phyloP scores from a whole-genome alignment of 2,888 invertebrate genomes.

The Erebia ligea region DNA sequence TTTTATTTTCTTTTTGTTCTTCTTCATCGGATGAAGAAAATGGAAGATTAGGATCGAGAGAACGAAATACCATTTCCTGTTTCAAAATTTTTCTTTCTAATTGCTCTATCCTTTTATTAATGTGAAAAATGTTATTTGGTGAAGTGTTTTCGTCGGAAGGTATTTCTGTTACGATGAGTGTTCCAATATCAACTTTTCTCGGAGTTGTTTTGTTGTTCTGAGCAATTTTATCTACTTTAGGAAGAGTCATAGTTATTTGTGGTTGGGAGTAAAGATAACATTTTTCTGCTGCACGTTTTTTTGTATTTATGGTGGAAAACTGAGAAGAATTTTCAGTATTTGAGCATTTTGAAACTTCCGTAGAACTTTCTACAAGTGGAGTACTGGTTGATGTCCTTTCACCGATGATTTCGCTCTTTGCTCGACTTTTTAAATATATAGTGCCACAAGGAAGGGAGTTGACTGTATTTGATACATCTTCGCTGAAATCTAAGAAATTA shows the following conservation, averaged over 20 bases:
- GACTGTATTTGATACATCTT: conserved; percentile 52
- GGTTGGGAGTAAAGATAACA: conserved; percentile 64
- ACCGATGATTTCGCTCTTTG: conserved; percentile 48
- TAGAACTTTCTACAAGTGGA: conserved; percentile 32
- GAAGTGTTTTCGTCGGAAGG: conserved; percentile 55
- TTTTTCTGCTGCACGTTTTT: conserved; percentile 58
- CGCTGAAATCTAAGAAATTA: conserved; percentile 55
- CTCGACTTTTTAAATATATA: conserved; percentile 41
- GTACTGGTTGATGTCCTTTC: conserved; percentile 50
- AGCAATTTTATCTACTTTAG: conserved; percentile 54
- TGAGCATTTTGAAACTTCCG: conserved; percentile 53
- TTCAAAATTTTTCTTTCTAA: conserved; percentile 66
- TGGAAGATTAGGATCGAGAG: conserved; percentile 60
- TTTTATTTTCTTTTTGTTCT: conserved; percentile 45
- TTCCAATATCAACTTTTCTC: conserved; percentile 63
- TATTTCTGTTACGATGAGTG: conserved; percentile 58
- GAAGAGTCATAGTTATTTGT: conserved; percentile 60
- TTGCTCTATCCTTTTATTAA: conserved; percentile 63
- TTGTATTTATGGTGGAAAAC: conserved; percentile 52
- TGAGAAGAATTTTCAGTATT: conserved; percentile 44
- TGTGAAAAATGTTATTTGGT: conserved; percentile 51
- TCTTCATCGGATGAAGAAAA: conserved; percentile 70
- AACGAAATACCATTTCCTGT: conserved; percentile 72
- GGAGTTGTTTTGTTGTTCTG: conserved; percentile 47
- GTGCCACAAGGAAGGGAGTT: conserved; percentile 51